Evolutionary conservation across 2,113 vertebrate species (phyloP).

Genomic region (Pampusana beccarii): DNA sequence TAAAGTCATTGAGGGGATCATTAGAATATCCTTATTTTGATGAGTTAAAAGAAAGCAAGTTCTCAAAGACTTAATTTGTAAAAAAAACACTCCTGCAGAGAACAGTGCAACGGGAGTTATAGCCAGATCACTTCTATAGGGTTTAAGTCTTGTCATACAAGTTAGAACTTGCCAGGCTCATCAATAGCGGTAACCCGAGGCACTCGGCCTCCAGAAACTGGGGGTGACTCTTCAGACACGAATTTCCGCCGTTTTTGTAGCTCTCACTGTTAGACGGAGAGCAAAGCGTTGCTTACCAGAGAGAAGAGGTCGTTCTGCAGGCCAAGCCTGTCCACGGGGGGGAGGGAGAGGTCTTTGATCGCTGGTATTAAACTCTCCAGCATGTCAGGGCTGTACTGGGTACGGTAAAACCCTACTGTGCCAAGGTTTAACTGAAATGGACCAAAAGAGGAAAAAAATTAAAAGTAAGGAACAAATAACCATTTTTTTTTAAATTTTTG

Average conservation of each 20-base stretch:
- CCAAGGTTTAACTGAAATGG: slow-evolving; percentile 91
- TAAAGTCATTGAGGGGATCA: not conserved
- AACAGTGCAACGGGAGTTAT: not conserved
- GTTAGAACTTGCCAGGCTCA: not conserved
- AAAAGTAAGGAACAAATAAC: not conserved
- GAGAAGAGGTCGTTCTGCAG: slow-evolving; percentile 98
- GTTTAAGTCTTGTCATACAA: not conserved
- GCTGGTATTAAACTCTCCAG: slow-evolving; percentile 90
- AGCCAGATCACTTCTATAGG: not conserved
- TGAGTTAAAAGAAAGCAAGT: not conserved
- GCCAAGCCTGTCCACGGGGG: slow-evolving; percentile 93
- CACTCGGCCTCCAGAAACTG: not conserved
- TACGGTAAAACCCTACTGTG: slow-evolving; percentile 96
- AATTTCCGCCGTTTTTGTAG: not conserved
- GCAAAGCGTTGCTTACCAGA: slow-evolving; percentile 79
- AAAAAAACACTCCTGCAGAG: not conserved
- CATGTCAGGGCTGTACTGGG: slow-evolving; percentile 93
- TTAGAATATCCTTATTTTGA: not conserved
- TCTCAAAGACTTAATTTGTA: not conserved
- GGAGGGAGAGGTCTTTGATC: slow-evolving; percentile 89
- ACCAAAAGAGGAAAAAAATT: not conserved
- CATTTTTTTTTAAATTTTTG: not conserved
- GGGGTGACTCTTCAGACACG: not conserved
- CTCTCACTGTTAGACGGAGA: not conserved
- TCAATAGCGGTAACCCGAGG: slow-evolving; percentile 22